phyloP scores from a whole-genome alignment of 2,113 vertebrate species.

The Mormyrus iriodes region DNA sequence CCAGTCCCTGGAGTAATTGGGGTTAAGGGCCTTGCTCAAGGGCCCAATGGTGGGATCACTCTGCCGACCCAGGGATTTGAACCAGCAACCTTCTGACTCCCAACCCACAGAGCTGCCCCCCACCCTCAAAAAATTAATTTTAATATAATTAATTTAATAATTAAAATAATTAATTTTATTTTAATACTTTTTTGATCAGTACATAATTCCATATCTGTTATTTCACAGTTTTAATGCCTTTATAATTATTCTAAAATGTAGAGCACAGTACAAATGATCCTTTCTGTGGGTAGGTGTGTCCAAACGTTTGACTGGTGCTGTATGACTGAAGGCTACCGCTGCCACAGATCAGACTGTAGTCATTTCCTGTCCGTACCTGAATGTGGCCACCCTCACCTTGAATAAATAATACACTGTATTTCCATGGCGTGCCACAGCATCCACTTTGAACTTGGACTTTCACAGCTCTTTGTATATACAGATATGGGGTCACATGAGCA shows the following conservation, averaged over 20 bases:
- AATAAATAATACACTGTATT: not conserved
- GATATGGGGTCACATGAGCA: not conserved
- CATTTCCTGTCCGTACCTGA: not conserved
- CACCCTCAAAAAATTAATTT: no score
- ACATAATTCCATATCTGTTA: not conserved
- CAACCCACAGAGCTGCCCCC: no score
- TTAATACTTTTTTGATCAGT: not conserved
- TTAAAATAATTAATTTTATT: no score
- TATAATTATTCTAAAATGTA: not conserved
- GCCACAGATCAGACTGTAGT: not conserved
- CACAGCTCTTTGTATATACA: not conserved
- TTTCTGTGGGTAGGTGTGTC: not conserved
- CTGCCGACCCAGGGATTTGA: no score
- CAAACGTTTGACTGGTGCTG: not conserved
- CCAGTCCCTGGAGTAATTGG: no score
- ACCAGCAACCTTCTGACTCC: no score
- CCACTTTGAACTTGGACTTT: not conserved
- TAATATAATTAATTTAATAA: no score
- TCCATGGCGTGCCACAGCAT: not conserved
- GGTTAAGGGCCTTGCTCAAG: no score
- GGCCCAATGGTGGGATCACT: no score
- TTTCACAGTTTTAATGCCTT: not conserved
- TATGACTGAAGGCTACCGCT: not conserved
- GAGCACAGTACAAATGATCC: not conserved
- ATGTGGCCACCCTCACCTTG: not conserved